Evolutionary conservation across 2,888 invertebrate species (phyloP).

Genomic region (Ganaspis brasiliensis): DNA sequence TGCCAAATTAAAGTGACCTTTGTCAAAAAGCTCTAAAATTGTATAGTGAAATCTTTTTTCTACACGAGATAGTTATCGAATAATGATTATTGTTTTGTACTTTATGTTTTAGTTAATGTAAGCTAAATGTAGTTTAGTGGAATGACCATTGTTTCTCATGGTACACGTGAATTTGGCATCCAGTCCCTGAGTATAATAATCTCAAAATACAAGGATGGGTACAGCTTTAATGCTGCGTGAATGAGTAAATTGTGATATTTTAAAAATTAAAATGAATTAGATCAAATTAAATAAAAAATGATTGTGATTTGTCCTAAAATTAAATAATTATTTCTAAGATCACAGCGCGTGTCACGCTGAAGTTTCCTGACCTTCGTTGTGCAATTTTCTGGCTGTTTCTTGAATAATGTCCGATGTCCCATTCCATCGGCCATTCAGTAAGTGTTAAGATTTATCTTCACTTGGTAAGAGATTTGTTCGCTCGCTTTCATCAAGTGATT

Average conservation of each 20-base stretch:
- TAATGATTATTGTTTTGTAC: slow-evolving; percentile 32
- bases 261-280: slow-evolving; percentile 43
- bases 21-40: background rate
- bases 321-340: slow-evolving; percentile 69
- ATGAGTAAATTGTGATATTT: slow-evolving; percentile 9
- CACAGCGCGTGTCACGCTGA: slow-evolving; percentile 71
- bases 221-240: slow-evolving; percentile 45
- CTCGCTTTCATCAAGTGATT: slow-evolving; percentile 71
- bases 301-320: slow-evolving; percentile 52
- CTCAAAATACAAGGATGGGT: slow-evolving; percentile 51
- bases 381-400: slow-evolving; percentile 55
- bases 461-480: slow-evolving; percentile 72
- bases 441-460: slow-evolving; percentile 76
- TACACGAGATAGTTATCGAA: slow-evolving; percentile 2
- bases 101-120: slow-evolving; percentile 17
- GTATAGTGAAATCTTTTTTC: background rate
- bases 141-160: slow-evolving; percentile 45
- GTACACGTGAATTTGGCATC: slow-evolving; percentile 68
- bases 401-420: slow-evolving; percentile 58
- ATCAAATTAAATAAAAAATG: slow-evolving; percentile 13
- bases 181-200: slow-evolving; percentile 70
- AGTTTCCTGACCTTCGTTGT: slow-evolving; percentile 65
- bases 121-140: slow-evolving; percentile 38
- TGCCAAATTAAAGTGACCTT: background rate
- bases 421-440: slow-evolving; percentile 70